Conservation (phyloP, 2,888 invertebrate genomes). For the Cremastobaeus sp. region DNA sequence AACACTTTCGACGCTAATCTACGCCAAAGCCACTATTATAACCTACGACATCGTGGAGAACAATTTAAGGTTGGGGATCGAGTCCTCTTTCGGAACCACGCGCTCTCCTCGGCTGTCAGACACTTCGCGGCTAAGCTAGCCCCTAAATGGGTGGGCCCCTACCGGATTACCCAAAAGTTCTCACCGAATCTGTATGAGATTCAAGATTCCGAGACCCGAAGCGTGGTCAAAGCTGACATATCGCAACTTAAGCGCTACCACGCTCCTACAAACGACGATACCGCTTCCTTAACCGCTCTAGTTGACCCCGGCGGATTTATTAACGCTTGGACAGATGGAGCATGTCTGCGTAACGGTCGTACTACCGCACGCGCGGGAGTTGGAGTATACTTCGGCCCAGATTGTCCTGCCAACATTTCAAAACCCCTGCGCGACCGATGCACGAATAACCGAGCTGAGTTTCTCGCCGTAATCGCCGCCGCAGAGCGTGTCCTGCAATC, state of each 20-base stretch:
- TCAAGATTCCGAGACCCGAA: not conserved
- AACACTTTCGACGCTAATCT: not conserved
- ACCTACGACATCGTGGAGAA: not conserved
- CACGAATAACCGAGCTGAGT: slow-evolving; percentile 15
- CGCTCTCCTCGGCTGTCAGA: not conserved
- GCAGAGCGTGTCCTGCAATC: not conserved
- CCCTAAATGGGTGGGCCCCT: slow-evolving; percentile 3
- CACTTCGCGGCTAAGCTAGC: slow-evolving; percentile 14
- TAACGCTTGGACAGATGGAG: slow-evolving; percentile 8
- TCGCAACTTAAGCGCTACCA: slow-evolving; percentile 13
- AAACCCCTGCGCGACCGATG: not conserved
- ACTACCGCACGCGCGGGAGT: not conserved
- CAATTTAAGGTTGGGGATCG: not conserved
- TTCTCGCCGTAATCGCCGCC: not conserved
- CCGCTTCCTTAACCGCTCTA: not conserved
- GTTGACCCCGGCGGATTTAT: not conserved
- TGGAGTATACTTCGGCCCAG: slow-evolving; percentile 11
- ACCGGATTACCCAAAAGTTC: not conserved
- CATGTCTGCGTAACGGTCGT: not conserved
- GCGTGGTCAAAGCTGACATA: not conserved
- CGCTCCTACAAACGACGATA: not conserved
- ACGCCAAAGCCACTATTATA: not conserved
- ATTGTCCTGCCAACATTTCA: slow-evolving; percentile 1
- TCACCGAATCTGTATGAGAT: not conserved
- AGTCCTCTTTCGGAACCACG: not conserved